phyloP scores from a whole-genome alignment of 2,797 vertebrate species.

The Hypotaenidia okinawae region DNA sequence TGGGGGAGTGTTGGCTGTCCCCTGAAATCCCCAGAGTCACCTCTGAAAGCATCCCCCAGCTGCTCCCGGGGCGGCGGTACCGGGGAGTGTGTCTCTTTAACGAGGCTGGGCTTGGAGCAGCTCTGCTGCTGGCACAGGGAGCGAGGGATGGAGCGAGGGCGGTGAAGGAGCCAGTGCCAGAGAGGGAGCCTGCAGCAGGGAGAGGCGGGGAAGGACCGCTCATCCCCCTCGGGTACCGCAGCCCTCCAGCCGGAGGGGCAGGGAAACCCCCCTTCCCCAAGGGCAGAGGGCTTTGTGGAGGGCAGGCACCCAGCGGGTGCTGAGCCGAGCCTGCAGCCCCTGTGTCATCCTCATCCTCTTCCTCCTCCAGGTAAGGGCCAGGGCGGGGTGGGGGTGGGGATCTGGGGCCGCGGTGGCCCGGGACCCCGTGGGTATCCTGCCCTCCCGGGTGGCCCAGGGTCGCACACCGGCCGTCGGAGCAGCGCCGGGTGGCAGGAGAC shows the following conservation, averaged over 20 bases:
- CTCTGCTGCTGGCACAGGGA: slow-evolving; percentile 66
- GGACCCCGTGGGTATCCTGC: background rate
- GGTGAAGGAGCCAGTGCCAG: slow-evolving; percentile 63
- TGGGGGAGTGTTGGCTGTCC: background rate
- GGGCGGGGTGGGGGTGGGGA: background rate
- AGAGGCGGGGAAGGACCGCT: slow-evolving; percentile 7
- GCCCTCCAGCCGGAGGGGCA: background rate
- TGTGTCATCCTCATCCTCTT: slow-evolving; percentile 28
- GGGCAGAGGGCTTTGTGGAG: background rate
- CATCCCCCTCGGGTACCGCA: background rate
- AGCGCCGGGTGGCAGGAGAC: background rate
- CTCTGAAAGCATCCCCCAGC: background rate
- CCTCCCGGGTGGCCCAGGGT: background rate
- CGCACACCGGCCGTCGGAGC: rapidly evolving
- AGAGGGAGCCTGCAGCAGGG: slow-evolving; percentile 67
- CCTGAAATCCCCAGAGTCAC: background rate
- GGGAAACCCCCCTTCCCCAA: background rate
- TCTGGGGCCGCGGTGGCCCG: rapidly evolving
- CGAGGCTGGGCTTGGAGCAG: slow-evolving; percentile 71
- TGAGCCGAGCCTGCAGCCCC: slow-evolving; percentile 5
- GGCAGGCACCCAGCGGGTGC: background rate
- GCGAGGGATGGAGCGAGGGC: slow-evolving; percentile 65
- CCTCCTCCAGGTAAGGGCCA: slow-evolving; percentile 46
- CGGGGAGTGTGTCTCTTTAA: slow-evolving; percentile 71
- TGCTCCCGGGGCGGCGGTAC: background rate